phyloP scores from a whole-genome alignment of 64 coral and sea anemone species.

The Montipora cactus region DNA sequence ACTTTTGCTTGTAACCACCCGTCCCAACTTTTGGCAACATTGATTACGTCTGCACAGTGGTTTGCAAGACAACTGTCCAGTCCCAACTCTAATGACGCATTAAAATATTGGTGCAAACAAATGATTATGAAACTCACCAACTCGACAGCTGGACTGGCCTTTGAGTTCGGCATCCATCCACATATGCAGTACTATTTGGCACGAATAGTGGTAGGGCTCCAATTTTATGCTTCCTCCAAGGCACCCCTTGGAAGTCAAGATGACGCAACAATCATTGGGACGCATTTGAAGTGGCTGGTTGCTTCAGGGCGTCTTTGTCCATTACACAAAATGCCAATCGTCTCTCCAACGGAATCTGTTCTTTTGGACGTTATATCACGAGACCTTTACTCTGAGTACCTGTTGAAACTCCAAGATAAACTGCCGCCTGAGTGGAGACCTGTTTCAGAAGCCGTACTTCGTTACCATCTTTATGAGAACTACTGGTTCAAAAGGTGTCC shows the following conservation, averaged over 20 bases:
- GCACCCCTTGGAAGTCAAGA: conserved; percentile 37
- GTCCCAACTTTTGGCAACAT: conserved; percentile 16
- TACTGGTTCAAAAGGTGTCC: conserved; percentile 37
- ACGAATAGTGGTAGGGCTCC: conserved; percentile 51
- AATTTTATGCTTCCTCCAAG: conserved; percentile 49
- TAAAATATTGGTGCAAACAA: conserved; percentile 48
- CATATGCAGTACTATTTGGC: conserved; percentile 59
- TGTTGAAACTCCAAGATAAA: conserved; percentile 52
- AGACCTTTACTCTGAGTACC: conserved; percentile 48
- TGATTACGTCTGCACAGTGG: conserved; percentile 64
- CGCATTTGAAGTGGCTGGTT: conserved; percentile 47
- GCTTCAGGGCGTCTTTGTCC: conserved; percentile 63
- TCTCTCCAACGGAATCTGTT: conserved; percentile 62
- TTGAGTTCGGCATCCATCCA: conserved; percentile 51
- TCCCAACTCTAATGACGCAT: background rate
- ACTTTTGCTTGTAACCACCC: conserved; percentile 3
- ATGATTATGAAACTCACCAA: conserved; percentile 54
- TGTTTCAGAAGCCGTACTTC: conserved; percentile 40
- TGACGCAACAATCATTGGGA: conserved; percentile 2
- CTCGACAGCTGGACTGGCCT: conserved; percentile 41
- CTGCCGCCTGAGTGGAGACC: conserved; percentile 35
- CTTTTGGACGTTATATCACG: conserved; percentile 43
- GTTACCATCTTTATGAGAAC: conserved; percentile 64
- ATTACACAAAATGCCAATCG: conserved; percentile 57
- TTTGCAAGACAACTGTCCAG: conserved; percentile 50